These are phyloP conservation scores for Apodemus speciosus DNA, from an alignment of 2,113 vertebrate species.

Conservation along the genomic window DNA sequence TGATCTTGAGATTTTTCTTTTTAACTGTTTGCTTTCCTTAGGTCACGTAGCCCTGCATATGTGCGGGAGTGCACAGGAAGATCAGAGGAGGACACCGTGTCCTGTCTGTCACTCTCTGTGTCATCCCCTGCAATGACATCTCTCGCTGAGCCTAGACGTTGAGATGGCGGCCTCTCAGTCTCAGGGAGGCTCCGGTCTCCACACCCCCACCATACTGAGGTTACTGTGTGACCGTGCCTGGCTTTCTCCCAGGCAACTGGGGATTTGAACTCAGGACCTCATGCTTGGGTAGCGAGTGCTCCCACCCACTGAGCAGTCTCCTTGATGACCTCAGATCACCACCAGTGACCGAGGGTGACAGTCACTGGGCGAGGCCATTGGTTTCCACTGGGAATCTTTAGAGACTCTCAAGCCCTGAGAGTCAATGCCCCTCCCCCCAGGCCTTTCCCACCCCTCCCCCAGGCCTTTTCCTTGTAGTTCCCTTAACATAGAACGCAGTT, in stretches of 20 bases:
- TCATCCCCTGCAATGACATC: too few relatives aligned
- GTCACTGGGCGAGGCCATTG: not conserved
- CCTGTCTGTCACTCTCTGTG: not conserved
- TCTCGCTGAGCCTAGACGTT: not conserved
- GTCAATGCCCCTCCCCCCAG: too few relatives aligned
- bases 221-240: not conserved
- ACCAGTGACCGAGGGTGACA: not conserved
- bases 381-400: too few relatives aligned
- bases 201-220: not conserved
- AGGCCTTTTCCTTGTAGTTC: too few relatives aligned
- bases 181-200: too few relatives aligned
- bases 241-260: not conserved
- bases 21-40: too few relatives aligned
- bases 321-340: not conserved
- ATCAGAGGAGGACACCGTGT: not conserved
- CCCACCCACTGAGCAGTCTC: not conserved
- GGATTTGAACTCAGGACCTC: not conserved
- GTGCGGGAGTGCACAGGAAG: not conserved
- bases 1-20: not conserved
- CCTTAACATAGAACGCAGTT: not conserved
- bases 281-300: not conserved
- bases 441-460: too few relatives aligned
- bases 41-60: not conserved
- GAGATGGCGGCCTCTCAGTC: too few relatives aligned
- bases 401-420: too few relatives aligned